Conservation (phyloP, 2,113 vertebrate species). For the Pomatostomus ruficeps region DNA sequence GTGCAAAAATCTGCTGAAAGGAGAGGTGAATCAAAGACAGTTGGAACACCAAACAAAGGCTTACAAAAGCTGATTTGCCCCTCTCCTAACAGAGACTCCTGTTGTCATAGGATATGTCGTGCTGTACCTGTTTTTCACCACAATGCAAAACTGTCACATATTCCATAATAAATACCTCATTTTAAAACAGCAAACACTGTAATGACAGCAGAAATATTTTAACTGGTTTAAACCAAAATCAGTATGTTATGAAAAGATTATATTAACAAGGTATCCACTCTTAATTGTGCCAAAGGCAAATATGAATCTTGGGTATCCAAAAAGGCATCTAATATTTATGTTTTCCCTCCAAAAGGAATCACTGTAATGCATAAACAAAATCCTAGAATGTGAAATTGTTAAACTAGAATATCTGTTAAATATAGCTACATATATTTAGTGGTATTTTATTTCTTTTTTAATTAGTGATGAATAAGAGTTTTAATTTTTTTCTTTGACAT, state of each 20-base stretch:
- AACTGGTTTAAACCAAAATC: neutral
- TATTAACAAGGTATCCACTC: neutral
- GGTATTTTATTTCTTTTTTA: neutral
- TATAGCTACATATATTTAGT: neutral
- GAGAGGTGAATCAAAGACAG: neutral
- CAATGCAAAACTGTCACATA: neutral
- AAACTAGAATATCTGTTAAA: neutral
- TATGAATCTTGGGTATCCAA: neutral
- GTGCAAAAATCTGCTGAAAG: neutral
- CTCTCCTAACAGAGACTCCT: neutral
- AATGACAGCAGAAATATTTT: slow-evolving; percentile 8
- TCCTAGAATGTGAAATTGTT: neutral
- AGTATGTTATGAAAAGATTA: neutral
- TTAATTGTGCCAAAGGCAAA: neutral
- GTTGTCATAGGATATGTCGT: neutral
- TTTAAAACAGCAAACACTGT: neutral
- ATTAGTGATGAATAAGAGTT: neutral
- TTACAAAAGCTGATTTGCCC: neutral
- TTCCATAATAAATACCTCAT: neutral
- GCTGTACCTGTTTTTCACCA: neutral
- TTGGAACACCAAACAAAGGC: neutral
- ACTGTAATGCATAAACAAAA: neutral
- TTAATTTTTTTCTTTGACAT: neutral
- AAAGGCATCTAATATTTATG: neutral
- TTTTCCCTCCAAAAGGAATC: neutral